Evolutionary conservation across 37 sponge, comb jelly and placozoan genomes (phyloP).

Genomic region (Chondrosia reniformis): DNA sequence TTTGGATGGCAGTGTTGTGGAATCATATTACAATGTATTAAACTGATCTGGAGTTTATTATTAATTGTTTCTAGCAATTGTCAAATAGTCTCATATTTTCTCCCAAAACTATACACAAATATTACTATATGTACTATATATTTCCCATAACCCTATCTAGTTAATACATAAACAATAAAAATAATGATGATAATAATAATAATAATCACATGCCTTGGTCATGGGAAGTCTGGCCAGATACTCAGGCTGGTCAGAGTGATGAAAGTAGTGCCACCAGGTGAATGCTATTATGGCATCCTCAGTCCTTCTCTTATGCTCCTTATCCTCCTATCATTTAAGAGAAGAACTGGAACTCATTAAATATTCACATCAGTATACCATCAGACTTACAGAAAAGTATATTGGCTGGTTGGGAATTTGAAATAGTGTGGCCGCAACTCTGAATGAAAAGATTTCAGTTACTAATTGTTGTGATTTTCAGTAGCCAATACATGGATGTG

Average conservation of each 20-base stretch:
- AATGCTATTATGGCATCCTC: conserved; percentile 90
- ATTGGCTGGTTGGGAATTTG: conserved; percentile 89
- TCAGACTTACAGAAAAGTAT: conserved; percentile 58
- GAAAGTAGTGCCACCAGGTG: conserved; percentile 82
- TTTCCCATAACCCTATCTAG: no score
- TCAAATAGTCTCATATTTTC: not conserved
- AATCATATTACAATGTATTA: no score
- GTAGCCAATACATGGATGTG: no score
- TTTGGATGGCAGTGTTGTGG: no score
- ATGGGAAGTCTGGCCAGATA: conserved; percentile 82
- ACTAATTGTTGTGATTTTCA: no score
- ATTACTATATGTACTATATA: no score
- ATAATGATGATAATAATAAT: not conserved
- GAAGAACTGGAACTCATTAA: not conserved
- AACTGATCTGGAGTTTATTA: no score
- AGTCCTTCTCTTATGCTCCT: conserved; percentile 53
- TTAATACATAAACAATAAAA: no score
- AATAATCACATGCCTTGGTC: conserved; percentile 73
- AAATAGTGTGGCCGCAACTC: conserved; percentile 70
- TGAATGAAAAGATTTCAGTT: not conserved
- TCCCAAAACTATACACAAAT: not conserved
- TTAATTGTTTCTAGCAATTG: no score
- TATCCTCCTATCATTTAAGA: conserved; percentile 52
- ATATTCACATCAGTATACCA: not conserved
- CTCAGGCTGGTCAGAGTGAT: conserved; percentile 70